Percentiles rank a stretch among this genome's conserved stretches.
Conservation (phyloP, 2,888 invertebrate species). For the Salticus scenicus region DNA sequence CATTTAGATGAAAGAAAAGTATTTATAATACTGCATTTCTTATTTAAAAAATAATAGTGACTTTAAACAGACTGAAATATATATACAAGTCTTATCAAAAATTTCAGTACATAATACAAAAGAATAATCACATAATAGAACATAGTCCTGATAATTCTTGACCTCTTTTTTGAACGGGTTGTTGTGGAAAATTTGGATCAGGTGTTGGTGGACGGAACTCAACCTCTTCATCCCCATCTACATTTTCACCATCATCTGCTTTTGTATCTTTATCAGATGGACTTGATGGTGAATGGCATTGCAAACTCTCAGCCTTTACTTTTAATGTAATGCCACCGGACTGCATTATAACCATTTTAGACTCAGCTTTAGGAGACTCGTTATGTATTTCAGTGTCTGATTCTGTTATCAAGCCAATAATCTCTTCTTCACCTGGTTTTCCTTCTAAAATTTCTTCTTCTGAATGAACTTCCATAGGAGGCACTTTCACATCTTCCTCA, state of each 20-base stretch:
- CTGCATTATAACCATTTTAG: constrained; percentile 48
- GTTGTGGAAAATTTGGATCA: constrained; percentile 79
- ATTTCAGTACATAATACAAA: not conserved
- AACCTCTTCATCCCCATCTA: constrained; percentile 82
- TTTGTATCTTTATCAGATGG: not conserved
- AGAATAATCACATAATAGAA: constrained; percentile 79
- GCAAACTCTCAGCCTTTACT: constrained; percentile 60
- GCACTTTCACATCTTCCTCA: not conserved
- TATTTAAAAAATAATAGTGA: not conserved
- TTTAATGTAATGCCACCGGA: constrained; percentile 63
- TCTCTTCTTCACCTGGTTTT: constrained; percentile 39
- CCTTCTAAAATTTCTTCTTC: constrained; percentile 64
- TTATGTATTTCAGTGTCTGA: constrained; percentile 22
- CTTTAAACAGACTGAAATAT: not conserved
- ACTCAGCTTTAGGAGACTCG: constrained; percentile 12
- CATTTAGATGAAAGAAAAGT: not conserved
- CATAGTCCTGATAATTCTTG: constrained; percentile 89
- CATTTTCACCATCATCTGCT: constrained; percentile 75
- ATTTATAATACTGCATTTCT: not conserved
- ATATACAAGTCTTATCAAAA: not conserved
- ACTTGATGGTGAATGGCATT: constrained; percentile 15
- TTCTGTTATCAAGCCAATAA: constrained; percentile 33
- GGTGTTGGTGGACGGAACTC: constrained; percentile 73
- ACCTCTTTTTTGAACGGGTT: constrained; percentile 84
- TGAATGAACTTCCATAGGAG: constrained; percentile 71